Evolutionary conservation across 2,888 invertebrate species (phyloP).

Genomic region (Drosophila nigritarsus): DNA sequence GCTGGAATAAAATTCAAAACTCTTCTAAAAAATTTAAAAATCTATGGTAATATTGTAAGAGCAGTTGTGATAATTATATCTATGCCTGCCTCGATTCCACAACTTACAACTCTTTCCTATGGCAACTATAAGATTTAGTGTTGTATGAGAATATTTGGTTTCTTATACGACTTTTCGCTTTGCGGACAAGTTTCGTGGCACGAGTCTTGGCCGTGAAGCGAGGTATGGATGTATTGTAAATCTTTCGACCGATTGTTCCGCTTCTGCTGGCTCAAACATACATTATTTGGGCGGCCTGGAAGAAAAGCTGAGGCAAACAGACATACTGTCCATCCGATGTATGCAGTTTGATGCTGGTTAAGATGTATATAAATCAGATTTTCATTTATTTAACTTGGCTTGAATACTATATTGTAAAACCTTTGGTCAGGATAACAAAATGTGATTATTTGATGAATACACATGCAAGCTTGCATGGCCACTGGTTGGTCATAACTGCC

Average conservation of each 20-base stretch:
- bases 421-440: neutral
- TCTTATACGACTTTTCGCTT: too few relatives aligned
- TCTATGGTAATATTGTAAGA: neutral
- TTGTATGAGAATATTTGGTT: too few relatives aligned
- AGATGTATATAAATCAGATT: neutral
- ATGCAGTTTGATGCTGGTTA: neutral
- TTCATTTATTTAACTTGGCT: neutral
- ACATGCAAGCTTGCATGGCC: neutral
- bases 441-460: neutral
- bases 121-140: neutral
- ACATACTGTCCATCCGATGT: neutral
- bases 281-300: neutral
- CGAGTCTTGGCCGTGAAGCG: too few relatives aligned
- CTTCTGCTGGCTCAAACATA: neutral
- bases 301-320: neutral
- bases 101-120: neutral
- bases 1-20: neutral
- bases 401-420: neutral
- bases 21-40: neutral
- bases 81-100: neutral
- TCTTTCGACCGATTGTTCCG: neutral
- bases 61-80: neutral
- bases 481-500: neutral
- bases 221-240: neutral
- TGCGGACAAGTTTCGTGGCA: too few relatives aligned